phyloP scores from a whole-genome alignment of 2,797 vertebrate species.

The Syndactyla subalaris region DNA sequence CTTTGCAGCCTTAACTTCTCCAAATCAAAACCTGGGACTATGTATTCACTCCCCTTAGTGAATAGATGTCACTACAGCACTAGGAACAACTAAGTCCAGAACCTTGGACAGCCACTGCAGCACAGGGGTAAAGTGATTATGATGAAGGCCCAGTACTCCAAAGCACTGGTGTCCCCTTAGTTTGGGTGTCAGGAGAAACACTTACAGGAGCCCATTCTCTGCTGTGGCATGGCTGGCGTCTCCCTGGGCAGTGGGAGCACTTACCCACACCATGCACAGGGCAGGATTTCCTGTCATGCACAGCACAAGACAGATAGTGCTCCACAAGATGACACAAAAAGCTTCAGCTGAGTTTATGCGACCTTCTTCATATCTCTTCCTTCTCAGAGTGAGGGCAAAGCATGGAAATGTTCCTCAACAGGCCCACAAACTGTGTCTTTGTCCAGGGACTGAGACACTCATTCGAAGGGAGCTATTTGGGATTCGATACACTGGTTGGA shows the following conservation, averaged over 20 bases:
- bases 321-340: background rate
- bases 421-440: background rate
- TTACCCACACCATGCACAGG: fast-evolving
- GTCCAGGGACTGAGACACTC: background rate
- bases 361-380: background rate
- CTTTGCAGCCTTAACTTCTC: background rate
- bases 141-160: background rate
- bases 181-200: background rate
- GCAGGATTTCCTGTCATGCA: background rate
- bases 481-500: fast-evolving
- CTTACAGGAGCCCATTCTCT: background rate
- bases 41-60: background rate
- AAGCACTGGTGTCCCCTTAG: background rate
- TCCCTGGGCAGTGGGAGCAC: background rate
- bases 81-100: background rate
- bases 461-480: background rate
- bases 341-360: background rate
- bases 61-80: background rate
- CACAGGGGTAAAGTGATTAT: background rate
- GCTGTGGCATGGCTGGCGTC: fast-evolving
- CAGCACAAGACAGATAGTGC: background rate
- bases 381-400: background rate
- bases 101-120: background rate
- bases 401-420: background rate
- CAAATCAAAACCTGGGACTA: background rate